Evolutionary conservation across 37 sponge, comb jelly and placozoan species (phyloP).

Genomic region (Aplysina aerophoba): DNA sequence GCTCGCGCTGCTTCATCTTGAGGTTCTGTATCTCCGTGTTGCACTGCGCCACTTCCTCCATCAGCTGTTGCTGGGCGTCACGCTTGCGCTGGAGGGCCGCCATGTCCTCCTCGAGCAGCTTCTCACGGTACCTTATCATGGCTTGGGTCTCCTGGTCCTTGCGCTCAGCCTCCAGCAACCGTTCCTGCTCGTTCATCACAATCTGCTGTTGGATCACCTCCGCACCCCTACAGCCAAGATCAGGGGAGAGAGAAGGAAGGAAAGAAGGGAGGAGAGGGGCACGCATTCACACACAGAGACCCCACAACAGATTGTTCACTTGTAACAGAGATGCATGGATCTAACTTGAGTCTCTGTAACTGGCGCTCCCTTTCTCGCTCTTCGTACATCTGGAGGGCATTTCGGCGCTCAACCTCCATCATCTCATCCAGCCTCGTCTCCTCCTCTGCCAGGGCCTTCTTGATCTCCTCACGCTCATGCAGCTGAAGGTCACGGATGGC

Average conservation of each 20-base stretch:
- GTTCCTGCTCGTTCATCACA: constrained; percentile 80
- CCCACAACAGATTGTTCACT: no score
- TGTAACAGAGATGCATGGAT: no score
- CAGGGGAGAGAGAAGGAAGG: not conserved
- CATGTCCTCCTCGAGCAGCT: constrained; percentile 90
- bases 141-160: constrained; percentile 95
- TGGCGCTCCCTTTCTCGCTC: constrained; percentile 55
- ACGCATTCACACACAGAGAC: not conserved
- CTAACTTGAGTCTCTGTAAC: constrained; percentile 67
- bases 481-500: constrained; percentile 98
- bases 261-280: not conserved
- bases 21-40: constrained; percentile 84
- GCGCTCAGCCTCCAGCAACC: constrained; percentile 88
- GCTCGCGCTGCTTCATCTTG: constrained; percentile 78
- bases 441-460: constrained; percentile 73
- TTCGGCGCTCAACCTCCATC: constrained; percentile 94
- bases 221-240: constrained; percentile 62
- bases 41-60: constrained; percentile 92
- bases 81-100: constrained; percentile 83
- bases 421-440: constrained; percentile 87
- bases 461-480: constrained; percentile 85
- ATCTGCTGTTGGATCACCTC: constrained; percentile 94
- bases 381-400: constrained; percentile 82
- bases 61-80: constrained; percentile 76
- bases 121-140: constrained; percentile 84